A percentile compares a stretch with the other conserved stretches of the same genome.
Evolutionary conservation across 2,797 vertebrate species (phyloP).

Genomic region (Pipistrellus nathusii): DNA sequence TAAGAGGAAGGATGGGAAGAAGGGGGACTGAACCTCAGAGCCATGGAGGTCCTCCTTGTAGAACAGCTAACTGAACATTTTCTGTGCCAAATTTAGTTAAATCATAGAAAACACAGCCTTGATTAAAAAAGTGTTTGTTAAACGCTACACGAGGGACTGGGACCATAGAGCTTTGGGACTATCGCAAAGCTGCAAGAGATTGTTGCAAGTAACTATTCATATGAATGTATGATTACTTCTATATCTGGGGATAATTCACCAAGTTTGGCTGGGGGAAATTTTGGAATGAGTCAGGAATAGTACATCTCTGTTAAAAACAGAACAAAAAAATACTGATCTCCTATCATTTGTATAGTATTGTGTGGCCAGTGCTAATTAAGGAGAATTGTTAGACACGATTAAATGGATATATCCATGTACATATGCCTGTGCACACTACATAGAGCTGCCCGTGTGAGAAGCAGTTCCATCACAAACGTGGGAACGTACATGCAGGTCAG

Average conservation of each 20-base stretch:
- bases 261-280: slow-evolving; percentile 6
- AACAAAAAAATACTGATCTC: not conserved
- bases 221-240: not conserved
- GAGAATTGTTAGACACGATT: not conserved
- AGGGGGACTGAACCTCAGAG: not conserved
- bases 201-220: not conserved
- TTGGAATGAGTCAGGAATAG: not conserved
- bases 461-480: not conserved
- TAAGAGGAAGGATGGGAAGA: not conserved
- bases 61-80: not conserved
- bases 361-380: not conserved
- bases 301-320: not conserved
- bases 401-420: not conserved
- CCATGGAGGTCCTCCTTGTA: not conserved
- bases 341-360: not conserved
- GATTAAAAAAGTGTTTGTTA: slow-evolving; percentile 7
- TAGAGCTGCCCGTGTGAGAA: not conserved
- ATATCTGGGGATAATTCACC: not conserved
- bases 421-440: not conserved
- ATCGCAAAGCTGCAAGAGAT: slow-evolving; percentile 25
- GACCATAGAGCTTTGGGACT: not conserved
- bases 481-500: not conserved
- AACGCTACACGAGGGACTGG: not conserved
- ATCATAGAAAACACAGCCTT: not conserved
- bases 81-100: not conserved